These are phyloP conservation scores for Apus apus DNA, from an alignment of 2,113 vertebrate genomes.

Conservation along the genomic window DNA sequence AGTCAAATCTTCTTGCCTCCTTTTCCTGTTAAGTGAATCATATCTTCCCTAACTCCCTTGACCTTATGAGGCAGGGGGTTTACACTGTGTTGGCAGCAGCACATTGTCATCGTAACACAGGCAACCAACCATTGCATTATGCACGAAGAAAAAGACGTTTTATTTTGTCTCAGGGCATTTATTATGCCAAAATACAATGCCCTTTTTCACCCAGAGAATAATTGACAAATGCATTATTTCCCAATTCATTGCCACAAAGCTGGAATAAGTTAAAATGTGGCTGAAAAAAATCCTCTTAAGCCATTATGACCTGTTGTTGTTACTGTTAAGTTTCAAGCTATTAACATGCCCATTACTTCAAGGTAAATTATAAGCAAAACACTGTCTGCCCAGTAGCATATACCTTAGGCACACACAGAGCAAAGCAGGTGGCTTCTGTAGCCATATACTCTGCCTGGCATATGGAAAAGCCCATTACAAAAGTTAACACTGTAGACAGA, in stretches of 20 bases:
- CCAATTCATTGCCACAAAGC: background rate
- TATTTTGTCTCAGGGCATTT: background rate
- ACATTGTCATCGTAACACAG: background rate
- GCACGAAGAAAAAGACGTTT: background rate
- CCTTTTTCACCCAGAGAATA: slow-evolving; percentile 28
- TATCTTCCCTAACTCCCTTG: background rate
- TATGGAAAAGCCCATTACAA: background rate
- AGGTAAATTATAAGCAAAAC: background rate
- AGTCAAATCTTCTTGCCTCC: background rate
- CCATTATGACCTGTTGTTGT: background rate
- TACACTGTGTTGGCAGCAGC: background rate
- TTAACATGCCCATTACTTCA: background rate
- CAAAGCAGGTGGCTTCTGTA: background rate
- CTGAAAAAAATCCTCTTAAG: slow-evolving; percentile 11
- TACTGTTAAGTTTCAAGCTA: background rate
- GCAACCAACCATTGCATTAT: background rate
- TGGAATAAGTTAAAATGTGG: background rate
- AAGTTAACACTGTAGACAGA: background rate
- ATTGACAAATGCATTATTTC: slow-evolving; percentile 33
- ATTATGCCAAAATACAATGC: slow-evolving; percentile 19
- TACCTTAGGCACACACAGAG: background rate
- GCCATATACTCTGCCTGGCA: background rate
- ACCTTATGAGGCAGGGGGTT: background rate
- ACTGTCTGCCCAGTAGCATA: background rate
- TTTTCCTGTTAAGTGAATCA: background rate